Evolutionary conservation across 1,140 invertebrate species (phyloP).

Genomic region (Gonioctena quinquepunctata): DNA sequence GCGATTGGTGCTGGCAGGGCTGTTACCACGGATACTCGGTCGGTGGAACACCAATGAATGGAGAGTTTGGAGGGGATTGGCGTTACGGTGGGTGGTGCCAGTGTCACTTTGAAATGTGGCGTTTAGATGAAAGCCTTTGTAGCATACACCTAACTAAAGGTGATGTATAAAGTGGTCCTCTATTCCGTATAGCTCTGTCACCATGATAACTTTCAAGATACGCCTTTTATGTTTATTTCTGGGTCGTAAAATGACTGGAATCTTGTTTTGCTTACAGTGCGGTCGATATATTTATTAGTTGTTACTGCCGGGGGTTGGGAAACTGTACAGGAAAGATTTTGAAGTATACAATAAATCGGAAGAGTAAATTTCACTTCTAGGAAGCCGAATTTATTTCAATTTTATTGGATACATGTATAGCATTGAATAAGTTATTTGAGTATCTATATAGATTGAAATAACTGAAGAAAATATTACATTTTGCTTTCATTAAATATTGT

Average conservation of each 20-base stretch:
- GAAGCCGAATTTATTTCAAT: too few species aligned
- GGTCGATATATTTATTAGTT: constrained; percentile 21
- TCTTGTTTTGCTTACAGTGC: constrained; percentile 26
- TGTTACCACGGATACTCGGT: constrained; percentile 40
- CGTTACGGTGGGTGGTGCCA: constrained; percentile 27
- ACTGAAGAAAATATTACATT: too few species aligned
- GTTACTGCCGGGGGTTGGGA: neutral
- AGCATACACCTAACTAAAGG: constrained; percentile 52
- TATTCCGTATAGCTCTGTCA: constrained; percentile 34
- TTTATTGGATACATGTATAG: too few species aligned
- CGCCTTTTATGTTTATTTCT: constrained; percentile 43
- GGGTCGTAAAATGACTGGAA: constrained; percentile 33
- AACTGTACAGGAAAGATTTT: too few species aligned
- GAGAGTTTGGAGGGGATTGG: constrained; percentile 26
- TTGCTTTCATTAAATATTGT: too few species aligned
- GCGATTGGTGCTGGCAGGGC: constrained; percentile 37
- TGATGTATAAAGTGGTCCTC: constrained; percentile 54
- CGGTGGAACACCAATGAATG: constrained; percentile 34
- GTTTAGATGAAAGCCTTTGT: constrained; percentile 40
- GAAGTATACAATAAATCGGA: too few species aligned
- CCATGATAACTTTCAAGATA: constrained; percentile 42
- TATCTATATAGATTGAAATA: too few species aligned
- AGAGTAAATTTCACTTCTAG: too few species aligned
- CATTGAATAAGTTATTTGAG: too few species aligned
- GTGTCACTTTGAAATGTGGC: constrained; percentile 41